phyloP scores from a whole-genome alignment of 1,140 invertebrate species.

The Meloidogyne hapla region DNA sequence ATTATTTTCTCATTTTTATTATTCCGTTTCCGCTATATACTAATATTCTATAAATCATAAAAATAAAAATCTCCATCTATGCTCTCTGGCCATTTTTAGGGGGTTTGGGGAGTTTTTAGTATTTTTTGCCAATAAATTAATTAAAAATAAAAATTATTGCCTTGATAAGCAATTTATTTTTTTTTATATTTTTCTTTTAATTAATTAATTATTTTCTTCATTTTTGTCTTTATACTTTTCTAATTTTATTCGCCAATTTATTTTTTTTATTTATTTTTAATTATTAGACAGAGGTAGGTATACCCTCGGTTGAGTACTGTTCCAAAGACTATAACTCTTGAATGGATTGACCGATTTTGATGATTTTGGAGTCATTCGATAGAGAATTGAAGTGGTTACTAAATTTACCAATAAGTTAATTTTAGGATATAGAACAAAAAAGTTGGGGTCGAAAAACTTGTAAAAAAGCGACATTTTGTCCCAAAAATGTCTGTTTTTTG shows the following conservation, averaged over 20 bases:
- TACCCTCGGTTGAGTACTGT: not conserved
- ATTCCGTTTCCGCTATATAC: too few species aligned
- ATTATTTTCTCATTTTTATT: too few species aligned
- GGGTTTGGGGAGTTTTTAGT: not conserved
- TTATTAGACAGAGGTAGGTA: not conserved
- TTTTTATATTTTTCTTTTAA: not conserved
- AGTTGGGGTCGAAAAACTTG: not conserved
- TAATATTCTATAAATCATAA: too few species aligned
- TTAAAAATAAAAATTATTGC: not conserved
- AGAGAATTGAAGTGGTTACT: not conserved
- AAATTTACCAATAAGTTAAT: not conserved
- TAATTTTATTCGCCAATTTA: conserved; percentile 3
- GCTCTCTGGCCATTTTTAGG: not conserved
- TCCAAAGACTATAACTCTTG: not conserved
- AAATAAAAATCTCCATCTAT: too few species aligned
- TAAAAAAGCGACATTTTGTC: not conserved
- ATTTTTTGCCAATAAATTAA: not conserved
- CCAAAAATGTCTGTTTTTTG: not conserved
- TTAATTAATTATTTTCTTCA: not conserved
- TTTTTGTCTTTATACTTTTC: not conserved
- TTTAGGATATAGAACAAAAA: not conserved
- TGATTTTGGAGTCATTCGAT: not conserved
- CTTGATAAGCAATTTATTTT: not conserved
- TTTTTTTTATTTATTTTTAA: not conserved
- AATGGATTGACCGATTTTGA: not conserved